Evolutionary conservation across 2,113 vertebrate species (phyloP), one percentile per base, ranked within the genome.

Genomic region (Cromileptes altivelis): DNA sequence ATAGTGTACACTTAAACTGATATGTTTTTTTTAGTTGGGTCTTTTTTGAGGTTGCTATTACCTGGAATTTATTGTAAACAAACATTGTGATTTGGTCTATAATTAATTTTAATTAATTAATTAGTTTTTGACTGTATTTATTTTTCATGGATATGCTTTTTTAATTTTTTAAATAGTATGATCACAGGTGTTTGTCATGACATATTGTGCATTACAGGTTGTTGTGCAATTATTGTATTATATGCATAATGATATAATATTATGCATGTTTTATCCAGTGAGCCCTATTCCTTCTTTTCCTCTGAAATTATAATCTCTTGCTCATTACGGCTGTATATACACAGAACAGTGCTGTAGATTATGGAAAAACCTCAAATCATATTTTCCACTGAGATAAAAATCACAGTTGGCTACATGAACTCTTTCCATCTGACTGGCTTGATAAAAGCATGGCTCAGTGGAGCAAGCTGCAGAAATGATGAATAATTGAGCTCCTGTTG

Each of bases 401-500:
- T 75, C 72, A 75, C 14, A 62, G 49, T 57, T 33, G 30, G 42
- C 27, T 27, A 53, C 42, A 75, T 80, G 18, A 86, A 42, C 50
- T 71, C 30, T 58, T 81, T 90, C 42, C 55, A 33, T 75, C 53
- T 40, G 64, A 71, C 64, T 74, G 67, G 30, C 40, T 72, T 73
- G 27, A 67, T 70, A 70, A 74, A 56, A 88, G 62, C 25, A 50
- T n/a, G 47, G 45, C 13, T 85, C 69, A 61, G 47, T 53, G 58
- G 27, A 56, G 78, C n/a, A 62, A 65, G 27, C 40, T 75, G 69
- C 62, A 55, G 33, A 53, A 23, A 60, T 19, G 1, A 47, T 84
- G 57, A 81, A 88, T 84, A 74, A 88, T 78, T 81, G 7, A 74
- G 73, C 62, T 69, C 21, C 19, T 27, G 62, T 74, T 33, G 47